Evolutionary conservation across 2,113 vertebrate species (phyloP).

Genomic region (Pelusios castaneus): DNA sequence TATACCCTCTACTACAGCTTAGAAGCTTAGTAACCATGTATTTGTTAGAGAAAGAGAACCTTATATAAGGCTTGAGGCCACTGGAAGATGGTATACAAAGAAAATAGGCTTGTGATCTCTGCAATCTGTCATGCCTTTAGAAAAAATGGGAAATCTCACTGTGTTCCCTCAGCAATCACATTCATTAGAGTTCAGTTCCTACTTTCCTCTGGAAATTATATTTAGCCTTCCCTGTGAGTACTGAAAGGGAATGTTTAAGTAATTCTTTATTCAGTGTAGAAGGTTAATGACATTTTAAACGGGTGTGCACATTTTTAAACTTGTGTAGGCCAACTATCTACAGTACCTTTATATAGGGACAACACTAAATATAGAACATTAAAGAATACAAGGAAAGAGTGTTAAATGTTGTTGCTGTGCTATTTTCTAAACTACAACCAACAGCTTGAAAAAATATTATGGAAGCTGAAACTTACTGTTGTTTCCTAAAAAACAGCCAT

Average conservation of each 20-base stretch:
- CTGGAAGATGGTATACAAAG: conserved; percentile 24
- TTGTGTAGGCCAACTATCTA: conserved; percentile 34
- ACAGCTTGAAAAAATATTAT: conserved; percentile 59
- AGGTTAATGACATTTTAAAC: conserved; percentile 63
- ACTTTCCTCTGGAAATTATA: conserved; percentile 54
- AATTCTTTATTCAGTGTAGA: conserved; percentile 58
- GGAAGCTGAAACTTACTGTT: conserved; percentile 66
- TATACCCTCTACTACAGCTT: conserved; percentile 46
- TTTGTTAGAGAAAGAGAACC: conserved; percentile 5
- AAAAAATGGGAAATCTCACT: conserved; percentile 15
- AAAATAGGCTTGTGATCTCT: conserved; percentile 41
- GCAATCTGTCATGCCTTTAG: conserved; percentile 52
- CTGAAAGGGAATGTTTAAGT: conserved; percentile 39
- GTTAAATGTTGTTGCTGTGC: conserved; percentile 50
- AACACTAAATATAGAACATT: conserved; percentile 34
- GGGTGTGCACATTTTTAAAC: conserved; percentile 51
- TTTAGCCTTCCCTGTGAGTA: conserved; percentile 47
- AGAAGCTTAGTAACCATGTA: conserved; percentile 57
- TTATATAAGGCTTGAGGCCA: neutral
- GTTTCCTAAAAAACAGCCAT: conserved; percentile 39
- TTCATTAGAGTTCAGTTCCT: conserved; percentile 43
- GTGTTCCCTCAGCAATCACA: conserved; percentile 33
- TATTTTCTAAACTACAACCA: conserved; percentile 57
- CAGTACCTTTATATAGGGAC: conserved; percentile 34
- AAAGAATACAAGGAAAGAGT: conserved; percentile 35